These are phyloP conservation scores for Anorthoa munda DNA, from an alignment of 2,888 invertebrate genomes.

Conservation along the genomic window DNA sequence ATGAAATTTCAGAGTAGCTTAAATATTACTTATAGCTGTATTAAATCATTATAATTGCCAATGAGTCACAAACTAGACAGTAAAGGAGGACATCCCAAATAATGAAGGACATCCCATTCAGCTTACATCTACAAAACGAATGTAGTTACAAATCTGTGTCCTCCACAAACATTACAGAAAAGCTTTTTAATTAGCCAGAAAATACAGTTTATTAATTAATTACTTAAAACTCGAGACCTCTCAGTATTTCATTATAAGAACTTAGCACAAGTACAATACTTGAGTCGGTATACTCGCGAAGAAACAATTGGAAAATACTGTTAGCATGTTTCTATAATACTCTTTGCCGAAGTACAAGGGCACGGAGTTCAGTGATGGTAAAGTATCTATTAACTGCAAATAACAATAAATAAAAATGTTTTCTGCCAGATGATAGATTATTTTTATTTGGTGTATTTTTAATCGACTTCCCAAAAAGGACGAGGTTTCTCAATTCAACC, in stretches of 20 bases:
- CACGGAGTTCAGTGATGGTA: not conserved
- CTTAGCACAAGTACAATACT: constrained; percentile 20
- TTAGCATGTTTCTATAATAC: constrained; percentile 7
- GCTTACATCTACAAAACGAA: not conserved
- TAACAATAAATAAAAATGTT: not conserved
- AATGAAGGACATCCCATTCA: not conserved
- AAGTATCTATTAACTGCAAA: constrained; percentile 6
- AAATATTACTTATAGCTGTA: too few species aligned
- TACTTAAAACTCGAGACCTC: not conserved
- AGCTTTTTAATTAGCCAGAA: constrained; percentile 30
- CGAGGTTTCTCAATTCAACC: too few species aligned
- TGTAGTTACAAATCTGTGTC: not conserved
- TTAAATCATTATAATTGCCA: too few species aligned
- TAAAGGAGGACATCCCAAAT: too few species aligned
- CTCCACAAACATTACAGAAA: not conserved
- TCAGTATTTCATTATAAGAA: constrained; percentile 1
- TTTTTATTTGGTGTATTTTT: too few species aligned
- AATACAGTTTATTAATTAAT: constrained; percentile 39
- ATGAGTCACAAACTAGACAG: too few species aligned
- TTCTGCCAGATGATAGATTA: too few species aligned
- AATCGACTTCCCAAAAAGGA: too few species aligned
- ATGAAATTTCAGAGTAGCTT: too few species aligned
- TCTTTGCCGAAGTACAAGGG: constrained; percentile 25
- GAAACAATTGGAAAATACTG: constrained; percentile 39
- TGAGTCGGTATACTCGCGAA: not conserved